These are phyloP conservation scores for Oxyura jamaicensis DNA, from an alignment of 2,113 vertebrate species.

Conservation along the genomic window DNA sequence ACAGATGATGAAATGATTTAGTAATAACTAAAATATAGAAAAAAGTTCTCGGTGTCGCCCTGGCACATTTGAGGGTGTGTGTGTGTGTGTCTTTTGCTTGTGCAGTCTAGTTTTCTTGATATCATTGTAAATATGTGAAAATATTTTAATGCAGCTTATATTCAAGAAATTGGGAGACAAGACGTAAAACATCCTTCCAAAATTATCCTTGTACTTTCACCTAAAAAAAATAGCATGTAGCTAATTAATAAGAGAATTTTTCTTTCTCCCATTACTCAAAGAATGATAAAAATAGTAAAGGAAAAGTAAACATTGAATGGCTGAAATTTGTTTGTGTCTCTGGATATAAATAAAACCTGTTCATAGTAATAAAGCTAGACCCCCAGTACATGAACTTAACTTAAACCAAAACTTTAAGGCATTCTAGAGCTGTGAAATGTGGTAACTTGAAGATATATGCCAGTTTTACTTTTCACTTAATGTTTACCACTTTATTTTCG, in stretches of 20 bases:
- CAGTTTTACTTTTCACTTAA: neutral
- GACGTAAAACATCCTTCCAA: neutral
- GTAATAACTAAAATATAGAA: neutral
- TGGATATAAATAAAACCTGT: neutral
- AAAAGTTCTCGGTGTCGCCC: neutral
- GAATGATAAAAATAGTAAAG: neutral
- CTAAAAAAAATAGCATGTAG: neutral
- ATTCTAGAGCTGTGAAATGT: neutral
- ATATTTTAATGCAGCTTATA: neutral
- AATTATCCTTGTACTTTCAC: neutral
- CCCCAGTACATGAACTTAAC: neutral
- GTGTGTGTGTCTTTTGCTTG: neutral
- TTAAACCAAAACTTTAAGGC: neutral
- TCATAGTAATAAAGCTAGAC: neutral
- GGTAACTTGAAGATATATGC: neutral
- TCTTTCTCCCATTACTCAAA: neutral
- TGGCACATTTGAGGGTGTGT: too few relatives aligned
- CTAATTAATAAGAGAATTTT: neutral
- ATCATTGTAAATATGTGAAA: neutral
- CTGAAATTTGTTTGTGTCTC: neutral
- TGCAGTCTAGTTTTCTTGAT: neutral
- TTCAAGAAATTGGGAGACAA: neutral
- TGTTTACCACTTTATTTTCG: neutral
- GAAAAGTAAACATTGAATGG: neutral
- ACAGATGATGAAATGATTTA: neutral